Base-by-base conservation (phyloP, 1,140 invertebrate species). In the Trichonephila inaurata region DNA sequence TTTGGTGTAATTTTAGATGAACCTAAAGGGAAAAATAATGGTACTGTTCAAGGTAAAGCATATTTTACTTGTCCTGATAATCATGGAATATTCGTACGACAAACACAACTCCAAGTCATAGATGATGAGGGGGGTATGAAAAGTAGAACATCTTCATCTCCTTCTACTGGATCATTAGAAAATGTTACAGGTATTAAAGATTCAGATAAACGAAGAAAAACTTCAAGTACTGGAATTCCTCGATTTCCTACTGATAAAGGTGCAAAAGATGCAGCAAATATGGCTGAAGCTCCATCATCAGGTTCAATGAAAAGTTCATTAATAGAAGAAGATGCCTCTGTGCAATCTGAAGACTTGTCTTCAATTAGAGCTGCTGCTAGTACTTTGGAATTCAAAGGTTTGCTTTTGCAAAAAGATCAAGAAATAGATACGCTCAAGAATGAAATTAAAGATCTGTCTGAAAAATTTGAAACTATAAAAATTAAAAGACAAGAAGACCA, bases 1-100 rank as follows among this genome's bases (percentile, higher is more conserved):
- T 97, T 99, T 94, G 98, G 98, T 19, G 97, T 99, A 10, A 97
- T 98, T 94, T 96, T 99, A 88, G 98, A 99, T 95, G 98, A 98
- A 95, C 97, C 98, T 0, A 98, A 98, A 96, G 98, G 98, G 61
- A 99, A 98, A 96, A 99, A 99, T 95, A 99, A 98, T 96, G 98
- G 98, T 24, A 97, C 97, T 77, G 97, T 99, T 58, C 97, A 98
- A 95, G 98, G 98, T 24, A 97, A 98, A 95, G 96, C 97, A 33
- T 99, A 99, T 96, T 99, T 99, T 96, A 97, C 97, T 95, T 95
- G 95, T 82, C 61, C 86, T n/a, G 95, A 95, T 58, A 95, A 95
- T 92, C 66, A 94, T 90, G 95, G 98, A 72, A 97, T 98, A 96
- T 98, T 99, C 96, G 98, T 98, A 5, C 96, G 98, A 72, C 97